phyloP scores from a whole-genome alignment of 2,113 vertebrate genomes.

The Sebastes fasciatus region DNA sequence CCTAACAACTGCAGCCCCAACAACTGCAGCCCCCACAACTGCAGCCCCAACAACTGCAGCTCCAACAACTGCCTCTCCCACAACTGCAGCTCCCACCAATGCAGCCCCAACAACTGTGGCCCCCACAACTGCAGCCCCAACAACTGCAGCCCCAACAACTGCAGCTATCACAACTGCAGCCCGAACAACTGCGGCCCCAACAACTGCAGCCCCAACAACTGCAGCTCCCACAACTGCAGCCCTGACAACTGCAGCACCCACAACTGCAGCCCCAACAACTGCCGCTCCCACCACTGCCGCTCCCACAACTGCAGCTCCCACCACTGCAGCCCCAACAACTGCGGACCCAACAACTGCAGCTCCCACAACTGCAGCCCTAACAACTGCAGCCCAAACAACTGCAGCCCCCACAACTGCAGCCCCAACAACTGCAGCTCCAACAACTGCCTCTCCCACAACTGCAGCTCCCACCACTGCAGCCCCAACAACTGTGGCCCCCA shows the following conservation, averaged over 20 bases:
- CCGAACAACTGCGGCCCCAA: neutral
- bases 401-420: too few relatives aligned
- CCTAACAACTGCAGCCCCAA: fast-evolving
- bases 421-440: neutral
- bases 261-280: neutral
- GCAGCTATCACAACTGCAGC: neutral
- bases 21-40: neutral
- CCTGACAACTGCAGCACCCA: too few relatives aligned
- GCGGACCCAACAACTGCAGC: too few relatives aligned
- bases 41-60: neutral
- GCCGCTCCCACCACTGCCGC: neutral
- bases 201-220: neutral
- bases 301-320: neutral
- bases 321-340: neutral
- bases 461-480: neutral
- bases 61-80: neutral
- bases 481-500: too few relatives aligned
- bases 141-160: neutral
- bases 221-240: neutral
- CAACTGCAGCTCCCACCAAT: neutral
- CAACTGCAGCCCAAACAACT: neutral
- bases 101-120: neutral
- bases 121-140: neutral
- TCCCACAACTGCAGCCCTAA: neutral
- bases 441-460: neutral